These are phyloP conservation scores for Nettapus auritus DNA, from an alignment of 2,113 vertebrate species.

Conservation along the genomic window DNA sequence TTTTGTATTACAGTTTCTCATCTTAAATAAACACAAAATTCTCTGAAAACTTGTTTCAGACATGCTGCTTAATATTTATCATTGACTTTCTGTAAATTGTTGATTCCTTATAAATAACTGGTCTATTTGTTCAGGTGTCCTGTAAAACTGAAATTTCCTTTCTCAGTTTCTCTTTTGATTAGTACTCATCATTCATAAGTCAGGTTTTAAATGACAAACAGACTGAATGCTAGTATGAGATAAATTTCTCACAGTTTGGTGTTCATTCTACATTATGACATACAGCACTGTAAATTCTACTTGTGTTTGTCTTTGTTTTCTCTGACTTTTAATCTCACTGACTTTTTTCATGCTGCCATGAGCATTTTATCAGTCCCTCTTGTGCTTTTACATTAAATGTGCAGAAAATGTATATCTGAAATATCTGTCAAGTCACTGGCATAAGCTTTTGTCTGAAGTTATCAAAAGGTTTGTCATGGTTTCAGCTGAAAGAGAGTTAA, in stretches of 20 bases:
- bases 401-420: background rate
- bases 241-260: background rate
- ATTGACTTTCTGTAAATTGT: background rate
- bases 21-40: background rate
- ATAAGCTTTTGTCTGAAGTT: background rate
- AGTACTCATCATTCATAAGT: background rate
- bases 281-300: background rate
- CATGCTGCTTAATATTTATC: background rate
- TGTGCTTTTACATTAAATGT: background rate
- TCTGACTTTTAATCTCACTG: background rate
- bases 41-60: background rate
- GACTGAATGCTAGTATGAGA: background rate
- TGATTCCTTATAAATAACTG: background rate
- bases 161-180: background rate
- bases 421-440: background rate
- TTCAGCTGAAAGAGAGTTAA: background rate
- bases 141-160: background rate
- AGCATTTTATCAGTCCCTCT: background rate
- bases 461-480: background rate
- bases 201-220: background rate
- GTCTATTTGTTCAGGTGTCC: background rate
- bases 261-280: background rate
- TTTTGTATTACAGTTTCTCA: background rate
- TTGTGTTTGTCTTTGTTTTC: background rate
- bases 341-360: background rate